Conservation (phyloP, 2,797 vertebrate species). For the Aplochiton taeniatus region DNA sequence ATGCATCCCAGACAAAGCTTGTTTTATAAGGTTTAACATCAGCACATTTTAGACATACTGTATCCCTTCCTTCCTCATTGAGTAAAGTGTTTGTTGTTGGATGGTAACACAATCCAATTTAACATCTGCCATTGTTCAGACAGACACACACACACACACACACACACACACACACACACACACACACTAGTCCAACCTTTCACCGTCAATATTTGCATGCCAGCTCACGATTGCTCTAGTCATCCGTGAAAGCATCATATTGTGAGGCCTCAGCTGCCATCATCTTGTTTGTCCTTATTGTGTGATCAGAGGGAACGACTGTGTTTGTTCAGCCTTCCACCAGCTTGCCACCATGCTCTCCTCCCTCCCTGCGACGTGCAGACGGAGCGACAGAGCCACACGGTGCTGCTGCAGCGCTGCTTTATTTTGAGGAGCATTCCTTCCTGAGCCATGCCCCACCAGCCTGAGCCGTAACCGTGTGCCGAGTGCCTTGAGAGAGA, state of each 20-base stretch:
- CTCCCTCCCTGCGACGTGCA: background rate
- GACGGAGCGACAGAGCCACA: no score
- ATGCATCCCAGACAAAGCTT: background rate
- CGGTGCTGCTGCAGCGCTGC: no score
- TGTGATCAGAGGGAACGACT: constrained; percentile 36
- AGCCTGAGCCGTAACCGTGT: background rate
- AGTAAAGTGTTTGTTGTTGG: background rate
- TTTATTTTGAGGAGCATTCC: no score
- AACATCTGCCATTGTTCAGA: constrained; percentile 9
- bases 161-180: background rate
- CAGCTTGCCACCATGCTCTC: constrained; percentile 29
- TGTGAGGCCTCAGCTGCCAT: constrained; percentile 24
- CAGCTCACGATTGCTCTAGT: constrained; percentile 22
- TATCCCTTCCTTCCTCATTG: background rate
- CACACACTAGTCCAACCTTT: background rate
- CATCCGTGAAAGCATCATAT: constrained; percentile 22
- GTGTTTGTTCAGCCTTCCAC: constrained; percentile 69
- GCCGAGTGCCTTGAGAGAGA: background rate
- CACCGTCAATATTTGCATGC: constrained; percentile 16
- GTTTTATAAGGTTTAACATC: constrained; percentile 17
- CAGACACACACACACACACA: background rate
- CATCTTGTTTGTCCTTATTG: background rate
- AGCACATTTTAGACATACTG: background rate
- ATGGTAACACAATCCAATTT: background rate
- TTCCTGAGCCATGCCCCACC: background rate